A percentile compares a stretch with the other conserved stretches of the same genome.
Conservation (phyloP, 2,113 vertebrate genomes). For the Seriola dumerili region DNA sequence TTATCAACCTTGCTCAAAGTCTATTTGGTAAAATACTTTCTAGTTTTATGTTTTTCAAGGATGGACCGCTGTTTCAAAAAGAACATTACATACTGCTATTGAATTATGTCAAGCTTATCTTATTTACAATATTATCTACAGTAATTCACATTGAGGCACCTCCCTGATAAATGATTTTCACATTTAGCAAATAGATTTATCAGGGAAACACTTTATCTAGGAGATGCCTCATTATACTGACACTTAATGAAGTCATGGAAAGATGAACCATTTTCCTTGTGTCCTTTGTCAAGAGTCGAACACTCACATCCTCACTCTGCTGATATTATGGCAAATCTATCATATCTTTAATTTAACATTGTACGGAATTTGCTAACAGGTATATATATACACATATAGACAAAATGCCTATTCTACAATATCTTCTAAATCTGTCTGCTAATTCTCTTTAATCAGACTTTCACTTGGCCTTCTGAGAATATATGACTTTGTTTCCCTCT, state of each 20-base stretch:
- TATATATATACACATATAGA: background rate
- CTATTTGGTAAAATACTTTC: background rate
- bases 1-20: background rate
- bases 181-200: slow-evolving; percentile 50
- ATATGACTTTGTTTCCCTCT: slow-evolving; percentile 34
- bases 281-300: slow-evolving; percentile 48
- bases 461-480: slow-evolving; percentile 16
- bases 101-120: slow-evolving; percentile 33
- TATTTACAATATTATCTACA: slow-evolving; percentile 52
- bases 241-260: slow-evolving; percentile 44
- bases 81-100: background rate
- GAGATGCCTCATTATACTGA: slow-evolving; percentile 44
- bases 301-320: slow-evolving; percentile 13
- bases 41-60: slow-evolving; percentile 4
- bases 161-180: slow-evolving; percentile 44
- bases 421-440: slow-evolving; percentile 33
- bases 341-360: no score
- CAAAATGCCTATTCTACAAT: background rate
- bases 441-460: slow-evolving; percentile 35
- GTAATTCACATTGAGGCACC: slow-evolving; percentile 21
- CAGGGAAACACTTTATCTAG: slow-evolving; percentile 21
- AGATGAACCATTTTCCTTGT: slow-evolving; percentile 35
- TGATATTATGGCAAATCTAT: slow-evolving; percentile 1
- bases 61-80: background rate
- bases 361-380: background rate